Base-by-base conservation (phyloP, 2,797 vertebrate genomes). In the Tinamus major region DNA sequence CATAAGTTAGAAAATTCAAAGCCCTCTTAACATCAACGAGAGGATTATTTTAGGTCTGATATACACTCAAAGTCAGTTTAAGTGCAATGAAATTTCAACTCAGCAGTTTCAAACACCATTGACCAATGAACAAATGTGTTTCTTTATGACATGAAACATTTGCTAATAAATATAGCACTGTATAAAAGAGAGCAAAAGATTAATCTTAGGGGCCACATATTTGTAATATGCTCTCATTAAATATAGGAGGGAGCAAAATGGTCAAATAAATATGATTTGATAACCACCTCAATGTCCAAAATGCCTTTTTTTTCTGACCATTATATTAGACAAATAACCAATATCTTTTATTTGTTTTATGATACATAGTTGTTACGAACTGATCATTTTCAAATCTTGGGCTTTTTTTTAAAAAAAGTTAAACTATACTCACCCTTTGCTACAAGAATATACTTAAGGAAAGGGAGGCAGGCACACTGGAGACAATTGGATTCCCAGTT, bases 81-180 rank as follows among this genome's bases (percentile, higher is more conserved):
- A 95, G 91, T 87, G 92, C 33, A 94, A 23, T 59, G 67, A 78
- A 86, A 96, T 26, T 85, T 58, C 75, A 58, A 7, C 69, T 87
- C 42, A 82, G 35, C 18, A 69, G 39, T 76, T 96, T 82, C 81
- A 77, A 95, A 75, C 26, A 86, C 23, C 89, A 77, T 2, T 87
- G 70, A 92, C 27, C 53, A 86, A 90, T 93, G 44, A 67, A 67
- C 58, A 96, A 94, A 55, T 6, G 0, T 94, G 68, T 92, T 85
- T 92, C 42, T 92, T 77, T 79, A 63, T 89, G 67, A 82, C 48
- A 64, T 8, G 19, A 95, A 89, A 13, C 9, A 87, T 72, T 91
- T 92, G 85, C 27, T 85, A 67, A 58, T 70, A 95, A 89, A 86
- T 71, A 68, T 13, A 81, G 29, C 31, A 53, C 44, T 67, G 27